phyloP scores from a whole-genome alignment of 2,113 vertebrate genomes.

The Indri indri region DNA sequence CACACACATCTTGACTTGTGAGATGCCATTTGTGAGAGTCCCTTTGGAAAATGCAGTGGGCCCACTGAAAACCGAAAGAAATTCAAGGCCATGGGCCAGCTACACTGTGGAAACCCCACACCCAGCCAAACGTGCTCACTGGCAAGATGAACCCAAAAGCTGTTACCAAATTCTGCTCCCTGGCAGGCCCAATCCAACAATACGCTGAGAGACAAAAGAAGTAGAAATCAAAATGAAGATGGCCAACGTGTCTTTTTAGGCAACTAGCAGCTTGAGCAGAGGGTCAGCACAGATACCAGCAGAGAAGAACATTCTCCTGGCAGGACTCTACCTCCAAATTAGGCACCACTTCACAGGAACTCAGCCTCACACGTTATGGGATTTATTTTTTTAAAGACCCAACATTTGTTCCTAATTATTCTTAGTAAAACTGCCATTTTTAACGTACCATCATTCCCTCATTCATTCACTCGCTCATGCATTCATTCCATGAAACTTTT shows the following conservation, averaged over 20 bases:
- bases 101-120: neutral
- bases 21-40: neutral
- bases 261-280: conserved; percentile 24
- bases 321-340: neutral
- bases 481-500: neutral
- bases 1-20: neutral
- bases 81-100: conserved; percentile 40
- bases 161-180: conserved; percentile 61
- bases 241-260: neutral
- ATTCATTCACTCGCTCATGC: neutral
- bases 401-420: conserved; percentile 58
- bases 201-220: conserved; percentile 17
- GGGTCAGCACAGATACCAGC: conserved; percentile 23
- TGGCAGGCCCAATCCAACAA: conserved; percentile 5
- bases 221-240: neutral
- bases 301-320: neutral
- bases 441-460: neutral
- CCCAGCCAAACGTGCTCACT: neutral
- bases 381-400: neutral
- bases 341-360: neutral
- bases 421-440: neutral
- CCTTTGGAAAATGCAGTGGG: neutral
- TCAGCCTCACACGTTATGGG: neutral
- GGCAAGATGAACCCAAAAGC: conserved; percentile 55
- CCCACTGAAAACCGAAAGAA: conserved; percentile 1